A percentile compares a stretch with the other conserved stretches of the same genome.
Evolutionary conservation across 2,888 invertebrate species (phyloP).

Genomic region (Drosophila multiciliata): DNA sequence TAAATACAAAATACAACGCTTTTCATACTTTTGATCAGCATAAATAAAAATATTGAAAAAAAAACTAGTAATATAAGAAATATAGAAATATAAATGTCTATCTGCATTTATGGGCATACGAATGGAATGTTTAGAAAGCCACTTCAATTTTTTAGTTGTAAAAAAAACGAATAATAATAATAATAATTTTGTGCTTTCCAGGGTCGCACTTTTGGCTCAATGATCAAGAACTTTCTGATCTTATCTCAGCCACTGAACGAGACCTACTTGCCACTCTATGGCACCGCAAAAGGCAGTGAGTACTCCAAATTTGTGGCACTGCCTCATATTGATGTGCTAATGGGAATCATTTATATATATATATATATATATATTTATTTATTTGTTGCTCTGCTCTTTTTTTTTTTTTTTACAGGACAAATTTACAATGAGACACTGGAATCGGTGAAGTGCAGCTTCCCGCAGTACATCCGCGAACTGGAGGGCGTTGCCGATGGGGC

Average conservation of each 20-base stretch:
- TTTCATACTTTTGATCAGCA: constrained; percentile 9
- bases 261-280: constrained; percentile 89
- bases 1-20: neutral
- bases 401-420: constrained; percentile 73
- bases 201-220: constrained; percentile 91
- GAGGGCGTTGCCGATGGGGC: constrained; percentile 94
- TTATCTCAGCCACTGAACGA: constrained; percentile 88
- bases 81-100: neutral
- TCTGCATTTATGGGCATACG: constrained; percentile 32
- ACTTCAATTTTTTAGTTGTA: neutral
- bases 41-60: neutral
- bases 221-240: constrained; percentile 90
- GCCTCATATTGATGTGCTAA: neutral
- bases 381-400: neutral
- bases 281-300: constrained; percentile 88
- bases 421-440: constrained; percentile 91
- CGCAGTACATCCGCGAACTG: constrained; percentile 93
- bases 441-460: constrained; percentile 89
- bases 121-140: constrained; percentile 31
- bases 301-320: constrained; percentile 32
- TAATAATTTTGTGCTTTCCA: constrained; percentile 83
- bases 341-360: constrained; percentile 11
- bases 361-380: neutral
- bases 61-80: neutral
- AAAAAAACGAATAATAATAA: neutral